These are phyloP conservation scores for Paramuricea clavata DNA, from an alignment of 92 coral and sea anemone species.

Conservation along the genomic window DNA sequence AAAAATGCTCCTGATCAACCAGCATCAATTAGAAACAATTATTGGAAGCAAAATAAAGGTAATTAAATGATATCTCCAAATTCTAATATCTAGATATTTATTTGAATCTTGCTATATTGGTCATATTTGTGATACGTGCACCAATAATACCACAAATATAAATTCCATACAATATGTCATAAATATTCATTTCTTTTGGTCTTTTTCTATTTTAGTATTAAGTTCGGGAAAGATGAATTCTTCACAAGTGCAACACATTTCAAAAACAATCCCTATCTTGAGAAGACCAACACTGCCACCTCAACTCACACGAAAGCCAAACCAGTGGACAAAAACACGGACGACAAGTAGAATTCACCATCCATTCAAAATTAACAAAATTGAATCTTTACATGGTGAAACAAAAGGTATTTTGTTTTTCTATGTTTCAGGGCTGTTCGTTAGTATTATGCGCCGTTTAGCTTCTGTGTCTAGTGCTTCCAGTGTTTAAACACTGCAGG, in stretches of 20 bases:
- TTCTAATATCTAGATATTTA: too few relatives aligned
- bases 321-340: not conserved
- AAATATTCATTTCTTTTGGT: too few relatives aligned
- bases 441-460: too few relatives aligned
- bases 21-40: not conserved
- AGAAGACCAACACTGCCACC: not conserved
- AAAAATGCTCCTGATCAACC: not conserved
- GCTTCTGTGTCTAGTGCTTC: too few relatives aligned
- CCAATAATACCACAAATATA: too few relatives aligned
- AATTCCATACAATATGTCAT: too few relatives aligned
- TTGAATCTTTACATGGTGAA: conserved; percentile 16
- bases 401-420: conserved; percentile 1
- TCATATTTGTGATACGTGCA: too few relatives aligned
- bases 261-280: not conserved
- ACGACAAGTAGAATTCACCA: not conserved
- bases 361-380: conserved; percentile 34
- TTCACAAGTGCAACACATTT: not conserved
- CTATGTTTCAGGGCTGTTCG: too few relatives aligned
- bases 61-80: not conserved
- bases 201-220: not conserved
- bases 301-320: not conserved
- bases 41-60: conserved; percentile 13
- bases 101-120: too few relatives aligned
- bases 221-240: not conserved
- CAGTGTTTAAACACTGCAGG: too few relatives aligned